These are phyloP conservation scores for Brevimyrus niger DNA, from an alignment of 2,113 vertebrate genomes.

Conservation along the genomic window DNA sequence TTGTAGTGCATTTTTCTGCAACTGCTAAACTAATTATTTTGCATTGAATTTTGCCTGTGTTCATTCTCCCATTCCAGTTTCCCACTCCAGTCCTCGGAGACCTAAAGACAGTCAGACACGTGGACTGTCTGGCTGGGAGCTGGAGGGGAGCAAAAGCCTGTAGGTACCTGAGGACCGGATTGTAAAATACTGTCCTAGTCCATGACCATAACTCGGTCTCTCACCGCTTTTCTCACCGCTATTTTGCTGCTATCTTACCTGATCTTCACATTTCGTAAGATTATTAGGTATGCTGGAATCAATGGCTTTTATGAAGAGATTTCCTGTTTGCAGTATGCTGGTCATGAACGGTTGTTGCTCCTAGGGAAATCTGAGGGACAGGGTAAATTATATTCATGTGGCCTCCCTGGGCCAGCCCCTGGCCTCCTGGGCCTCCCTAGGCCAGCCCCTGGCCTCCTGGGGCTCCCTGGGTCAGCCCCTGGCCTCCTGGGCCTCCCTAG, in stretches of 20 bases:
- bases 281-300: neutral
- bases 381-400: neutral
- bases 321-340: neutral
- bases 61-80: neutral
- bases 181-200: neutral
- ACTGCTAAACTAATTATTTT: neutral
- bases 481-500: no score
- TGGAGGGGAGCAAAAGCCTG: neutral
- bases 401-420: no score
- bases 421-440: no score
- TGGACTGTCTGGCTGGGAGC: neutral
- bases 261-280: neutral
- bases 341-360: neutral
- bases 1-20: neutral
- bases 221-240: neutral
- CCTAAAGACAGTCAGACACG: neutral
- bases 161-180: neutral
- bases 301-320: neutral
- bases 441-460: conserved; percentile 35
- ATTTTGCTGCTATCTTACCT: neutral
- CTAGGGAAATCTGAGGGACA: neutral
- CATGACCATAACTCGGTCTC: neutral
- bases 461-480: no score
- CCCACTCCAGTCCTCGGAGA: neutral
- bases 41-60: neutral